These are phyloP conservation scores for Eristalinus aeneus DNA, from an alignment of 2,888 invertebrate species.

Conservation along the genomic window DNA sequence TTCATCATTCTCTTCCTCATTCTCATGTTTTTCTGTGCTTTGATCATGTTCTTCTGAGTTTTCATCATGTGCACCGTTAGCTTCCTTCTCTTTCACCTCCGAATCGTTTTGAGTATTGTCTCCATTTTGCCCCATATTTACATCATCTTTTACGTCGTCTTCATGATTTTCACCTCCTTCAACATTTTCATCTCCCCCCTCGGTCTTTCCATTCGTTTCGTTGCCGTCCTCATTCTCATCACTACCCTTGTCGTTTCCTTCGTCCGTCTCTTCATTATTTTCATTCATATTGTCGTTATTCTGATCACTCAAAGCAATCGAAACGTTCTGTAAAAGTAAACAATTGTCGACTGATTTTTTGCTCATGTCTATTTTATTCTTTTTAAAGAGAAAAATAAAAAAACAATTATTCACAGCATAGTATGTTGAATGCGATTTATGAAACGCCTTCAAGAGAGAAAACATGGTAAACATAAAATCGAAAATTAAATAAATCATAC, in stretches of 20 bases:
- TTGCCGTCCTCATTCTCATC: constrained; percentile 66
- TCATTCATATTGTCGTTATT: constrained; percentile 53
- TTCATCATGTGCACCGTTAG: constrained; percentile 24
- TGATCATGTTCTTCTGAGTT: constrained; percentile 8
- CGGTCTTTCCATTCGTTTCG: constrained; percentile 5
- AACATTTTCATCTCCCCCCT: constrained; percentile 67
- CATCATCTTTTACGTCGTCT: constrained; percentile 12
- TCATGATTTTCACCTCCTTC: constrained; percentile 49
- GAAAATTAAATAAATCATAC: not conserved
- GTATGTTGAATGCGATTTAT: constrained; percentile 59
- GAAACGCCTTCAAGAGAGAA: not conserved
- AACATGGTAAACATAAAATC: constrained; percentile 21
- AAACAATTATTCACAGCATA: constrained; percentile 50
- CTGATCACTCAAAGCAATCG: constrained; percentile 76
- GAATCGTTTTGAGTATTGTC: constrained; percentile 45
- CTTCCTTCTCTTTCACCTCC: constrained; percentile 18
- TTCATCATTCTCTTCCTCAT: constrained; percentile 26
- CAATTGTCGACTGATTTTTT: constrained; percentile 81
- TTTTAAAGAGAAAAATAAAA: constrained; percentile 53
- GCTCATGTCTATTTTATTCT: constrained; percentile 72
- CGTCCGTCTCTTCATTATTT: constrained; percentile 59
- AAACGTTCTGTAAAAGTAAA: constrained; percentile 81
- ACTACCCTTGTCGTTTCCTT: constrained; percentile 60
- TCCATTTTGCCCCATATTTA: constrained; percentile 1
- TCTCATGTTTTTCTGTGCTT: constrained; percentile 38